Conservation (phyloP, 2,797 vertebrate genomes). For the Etheostoma nigrum region DNA sequence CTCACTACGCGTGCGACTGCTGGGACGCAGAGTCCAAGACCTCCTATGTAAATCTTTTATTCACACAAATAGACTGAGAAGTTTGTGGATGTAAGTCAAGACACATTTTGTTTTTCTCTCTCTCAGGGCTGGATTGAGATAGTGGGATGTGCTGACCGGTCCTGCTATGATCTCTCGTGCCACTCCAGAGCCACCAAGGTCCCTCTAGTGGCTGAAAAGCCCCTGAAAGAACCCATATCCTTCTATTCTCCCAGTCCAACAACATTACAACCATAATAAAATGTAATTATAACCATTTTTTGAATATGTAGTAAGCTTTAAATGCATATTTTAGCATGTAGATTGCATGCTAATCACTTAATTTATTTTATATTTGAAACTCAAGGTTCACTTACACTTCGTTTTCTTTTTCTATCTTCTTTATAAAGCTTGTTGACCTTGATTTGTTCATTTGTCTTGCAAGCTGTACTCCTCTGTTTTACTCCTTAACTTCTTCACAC, state of each 20-base stretch:
- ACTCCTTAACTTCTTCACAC: slow-evolving; percentile 86
- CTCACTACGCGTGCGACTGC: slow-evolving; percentile 95
- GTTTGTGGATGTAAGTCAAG: background rate
- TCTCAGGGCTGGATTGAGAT: slow-evolving; percentile 95
- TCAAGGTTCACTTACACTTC: background rate
- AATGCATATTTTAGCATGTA: background rate
- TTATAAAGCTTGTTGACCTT: background rate
- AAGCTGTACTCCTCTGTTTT: background rate
- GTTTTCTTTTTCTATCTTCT: background rate
- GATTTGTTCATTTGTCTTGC: background rate
- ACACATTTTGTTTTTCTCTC: background rate
- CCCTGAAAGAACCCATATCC: slow-evolving; percentile 95
- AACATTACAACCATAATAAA: background rate
- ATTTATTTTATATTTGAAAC: no score
- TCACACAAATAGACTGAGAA: background rate
- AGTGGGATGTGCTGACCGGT: slow-evolving; percentile 93
- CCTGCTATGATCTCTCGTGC: slow-evolving; percentile 93
- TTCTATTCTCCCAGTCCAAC: slow-evolving; percentile 56
- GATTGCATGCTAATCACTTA: background rate
- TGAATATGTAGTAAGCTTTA: background rate
- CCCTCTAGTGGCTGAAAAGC: slow-evolving; percentile 92
- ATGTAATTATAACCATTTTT: background rate
- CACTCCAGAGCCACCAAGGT: slow-evolving; percentile 93
- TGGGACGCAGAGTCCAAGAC: slow-evolving; percentile 96
- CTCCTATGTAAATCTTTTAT: slow-evolving; percentile 86